Evolutionary conservation across 2,888 invertebrate species (phyloP), one percentile per base, ranked within the genome.

Genomic region (Acleris emargana): DNA sequence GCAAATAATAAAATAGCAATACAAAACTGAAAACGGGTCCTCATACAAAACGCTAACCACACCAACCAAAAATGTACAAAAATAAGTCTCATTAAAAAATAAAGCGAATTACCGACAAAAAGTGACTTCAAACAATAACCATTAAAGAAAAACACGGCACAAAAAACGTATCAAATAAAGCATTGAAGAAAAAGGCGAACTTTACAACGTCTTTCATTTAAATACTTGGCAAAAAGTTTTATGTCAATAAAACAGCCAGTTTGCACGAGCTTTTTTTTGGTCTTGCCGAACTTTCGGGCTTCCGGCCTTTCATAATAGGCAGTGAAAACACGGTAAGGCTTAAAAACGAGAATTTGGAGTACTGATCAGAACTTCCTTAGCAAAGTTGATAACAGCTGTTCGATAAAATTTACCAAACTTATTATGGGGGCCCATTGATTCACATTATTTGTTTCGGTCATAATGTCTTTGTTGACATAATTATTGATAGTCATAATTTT

Each of bases 161-260:
- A 42, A 62, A 57, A 58, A 49, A 38, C 17, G 32, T 49, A 54
- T 38, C 11, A 20, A 64, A 52, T 47, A 42, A 59, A 55, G 3
- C 51, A 51, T 45, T 62, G 13, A 52, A 54, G 9, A 43, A 55
- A 66, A 32, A 18, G 28, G 32, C 16, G 16, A 55, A 50, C 38
- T 60, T 62, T 62, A 50, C 62, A 47, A 38, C 52, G 66, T 68
- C 20, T 49, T 67, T 67, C 62, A 67, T 70, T 68, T 63, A 68
- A 67, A 69, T 72, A 67, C 70, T 68, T 64, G 49, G 22, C 13
- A 22, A 32, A 61, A 60, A 57, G 60, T 57, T 57, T 62, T 59
- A 50, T 69, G 68, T 68, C 64, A 60, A 67, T 69, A 60, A 64
- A 68, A 61, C 50, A 42, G 52, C 13, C 58, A 50, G 64, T 55